Conservation (phyloP, 2,113 vertebrate species). For the Corythaixoides concolor region DNA sequence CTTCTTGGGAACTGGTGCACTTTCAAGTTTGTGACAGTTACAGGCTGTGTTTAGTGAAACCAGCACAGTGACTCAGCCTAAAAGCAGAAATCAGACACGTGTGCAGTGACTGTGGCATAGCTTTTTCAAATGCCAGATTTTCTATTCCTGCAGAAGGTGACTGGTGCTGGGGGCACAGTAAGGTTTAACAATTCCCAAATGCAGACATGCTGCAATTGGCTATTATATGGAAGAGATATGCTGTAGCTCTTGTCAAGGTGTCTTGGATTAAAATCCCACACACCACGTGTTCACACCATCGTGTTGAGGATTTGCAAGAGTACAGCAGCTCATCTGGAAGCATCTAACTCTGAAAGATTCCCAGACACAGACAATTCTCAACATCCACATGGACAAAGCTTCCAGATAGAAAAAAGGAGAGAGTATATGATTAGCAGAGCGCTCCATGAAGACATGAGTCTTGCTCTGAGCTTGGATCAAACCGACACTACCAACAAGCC, state of each 20-base stretch:
- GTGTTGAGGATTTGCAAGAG: neutral
- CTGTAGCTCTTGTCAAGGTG: neutral
- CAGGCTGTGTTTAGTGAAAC: neutral
- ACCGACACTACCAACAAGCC: neutral
- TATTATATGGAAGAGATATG: neutral
- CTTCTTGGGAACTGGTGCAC: neutral
- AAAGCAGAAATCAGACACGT: neutral
- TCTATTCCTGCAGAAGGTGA: neutral
- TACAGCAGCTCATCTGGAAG: neutral
- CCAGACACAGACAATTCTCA: neutral
- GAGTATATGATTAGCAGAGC: neutral
- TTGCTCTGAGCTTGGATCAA: neutral
- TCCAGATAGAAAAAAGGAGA: neutral
- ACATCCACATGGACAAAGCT: neutral
- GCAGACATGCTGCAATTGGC: neutral
- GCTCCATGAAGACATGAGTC: accelerated
- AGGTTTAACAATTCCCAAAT: neutral
- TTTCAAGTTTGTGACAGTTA: neutral
- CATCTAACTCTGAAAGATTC: neutral
- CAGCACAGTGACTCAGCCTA: neutral
- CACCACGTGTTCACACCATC: neutral
- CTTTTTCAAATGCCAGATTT: neutral
- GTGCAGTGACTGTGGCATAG: neutral
- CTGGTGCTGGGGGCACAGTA: neutral
- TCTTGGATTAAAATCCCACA: neutral